Percentiles rank a stretch among this genome's conserved stretches.
These are phyloP conservation scores for Cepaea nemoralis DNA, from an alignment of 1,140 invertebrate species.

Conservation along the genomic window DNA sequence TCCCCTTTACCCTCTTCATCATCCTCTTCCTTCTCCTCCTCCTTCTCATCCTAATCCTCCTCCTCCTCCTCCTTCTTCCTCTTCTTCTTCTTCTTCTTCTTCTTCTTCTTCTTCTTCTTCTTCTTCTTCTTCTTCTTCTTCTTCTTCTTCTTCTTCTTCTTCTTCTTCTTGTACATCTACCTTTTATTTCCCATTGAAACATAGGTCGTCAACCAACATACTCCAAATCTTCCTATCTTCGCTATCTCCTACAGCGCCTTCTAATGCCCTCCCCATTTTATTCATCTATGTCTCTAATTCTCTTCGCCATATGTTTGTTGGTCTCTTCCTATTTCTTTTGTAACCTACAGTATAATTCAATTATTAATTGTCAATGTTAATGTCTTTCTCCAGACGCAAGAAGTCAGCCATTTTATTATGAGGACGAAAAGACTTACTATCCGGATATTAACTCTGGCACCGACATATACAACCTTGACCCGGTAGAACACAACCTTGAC, in stretches of 20 bases:
- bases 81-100: background rate
- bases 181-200: too few species aligned
- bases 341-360: too few species aligned
- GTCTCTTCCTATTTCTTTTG: background rate
- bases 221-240: too few species aligned
- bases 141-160: background rate
- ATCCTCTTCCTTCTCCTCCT: too few species aligned
- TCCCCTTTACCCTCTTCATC: too few species aligned
- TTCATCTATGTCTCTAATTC: too few species aligned
- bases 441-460: background rate
- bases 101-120: background rate
- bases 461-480: background rate
- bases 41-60: too few species aligned
- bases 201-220: too few species aligned
- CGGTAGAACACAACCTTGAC: background rate
- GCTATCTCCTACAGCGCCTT: too few species aligned
- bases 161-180: too few species aligned
- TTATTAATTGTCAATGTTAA: background rate
- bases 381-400: background rate
- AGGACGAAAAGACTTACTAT: background rate
- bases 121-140: background rate
- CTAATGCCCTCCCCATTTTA: too few species aligned
- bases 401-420: background rate
- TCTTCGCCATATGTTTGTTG: too few species aligned
- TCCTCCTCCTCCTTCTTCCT: constrained; percentile 15